Evolutionary conservation across 1,140 invertebrate species (phyloP), one percentile per base, ranked within the genome.

Genomic region (Brachystomella parvula): DNA sequence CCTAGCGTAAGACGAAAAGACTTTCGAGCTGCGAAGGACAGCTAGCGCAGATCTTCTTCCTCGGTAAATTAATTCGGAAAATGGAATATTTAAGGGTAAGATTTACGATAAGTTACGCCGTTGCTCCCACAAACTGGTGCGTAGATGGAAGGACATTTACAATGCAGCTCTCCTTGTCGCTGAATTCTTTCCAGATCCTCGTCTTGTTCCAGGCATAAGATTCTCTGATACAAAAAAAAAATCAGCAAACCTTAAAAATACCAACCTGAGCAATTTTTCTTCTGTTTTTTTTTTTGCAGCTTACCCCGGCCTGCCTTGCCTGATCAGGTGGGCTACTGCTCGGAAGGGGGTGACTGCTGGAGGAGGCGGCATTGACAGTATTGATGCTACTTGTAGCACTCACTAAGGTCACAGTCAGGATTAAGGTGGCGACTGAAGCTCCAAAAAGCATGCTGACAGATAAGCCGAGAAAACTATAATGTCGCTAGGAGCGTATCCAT

Each of bases 341-440:
- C n/a, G 39, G 39, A 44, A 12, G 39, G 39, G 9, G 39, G n/a
- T n/a, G 39, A 9, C n/a, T n/a, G n/a, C n/a, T 44, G 9, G 39
- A 44, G n/a, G 39, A 44, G n/a, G 39, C 9, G 9, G 39, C n/a
- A 44, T 9, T 9, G 9, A 12, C 39, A 44, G 39, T 44, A 9
- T 9, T 44, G 39, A n/a, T 12, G 9, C 39, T 44, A 44, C n/a
- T 9, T 44, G 9, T 44, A 12, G 9, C n/a, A n/a, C 39, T 97
- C 94, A 28, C 88, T 84, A 76, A 88, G 96, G 56, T 96, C 82
- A 77, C 92, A n/a, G n/a, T n/a, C n/a, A n/a, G n/a, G n/a, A n/a
- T n/a, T n/a, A n/a, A n/a, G n/a, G n/a, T n/a, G n/a, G n/a, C n/a
- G n/a, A n/a, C n/a, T n/a, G n/a, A n/a, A n/a, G n/a, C n/a, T n/a